phyloP scores from a whole-genome alignment of 2,888 invertebrate species.

The Auanema freiburgensis region DNA sequence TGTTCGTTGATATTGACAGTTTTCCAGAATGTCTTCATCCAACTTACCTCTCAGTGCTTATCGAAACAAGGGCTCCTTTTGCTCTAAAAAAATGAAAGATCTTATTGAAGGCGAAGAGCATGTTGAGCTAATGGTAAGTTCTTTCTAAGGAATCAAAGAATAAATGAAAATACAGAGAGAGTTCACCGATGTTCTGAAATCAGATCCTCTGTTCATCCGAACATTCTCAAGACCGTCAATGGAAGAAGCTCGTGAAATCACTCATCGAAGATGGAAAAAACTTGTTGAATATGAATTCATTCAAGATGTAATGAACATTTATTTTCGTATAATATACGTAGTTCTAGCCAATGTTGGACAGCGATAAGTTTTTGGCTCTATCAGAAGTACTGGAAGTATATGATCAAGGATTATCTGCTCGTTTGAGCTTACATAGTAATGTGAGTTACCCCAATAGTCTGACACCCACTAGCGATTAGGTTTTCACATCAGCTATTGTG shows the following conservation, averaged over 20 bases:
- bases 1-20: too few species aligned
- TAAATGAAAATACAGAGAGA: constrained; percentile 71
- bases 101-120: constrained; percentile 79
- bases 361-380: constrained; percentile 27
- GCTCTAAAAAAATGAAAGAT: constrained; percentile 83
- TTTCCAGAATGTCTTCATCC: too few species aligned
- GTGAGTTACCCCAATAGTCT: constrained; percentile 15
- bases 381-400: constrained; percentile 40
- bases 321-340: neutral
- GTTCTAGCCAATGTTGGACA: constrained; percentile 25
- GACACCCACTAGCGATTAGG: constrained; percentile 30
- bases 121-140: constrained; percentile 76
- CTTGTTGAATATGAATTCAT: constrained; percentile 68
- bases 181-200: constrained; percentile 78
- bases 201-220: constrained; percentile 75
- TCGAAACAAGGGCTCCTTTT: constrained; percentile 79
- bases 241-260: constrained; percentile 73
- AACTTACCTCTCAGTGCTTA: constrained; percentile 75
- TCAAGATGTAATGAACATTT: constrained; percentile 10
- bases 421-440: constrained; percentile 38
- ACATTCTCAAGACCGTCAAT: constrained; percentile 67
- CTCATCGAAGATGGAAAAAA: constrained; percentile 68
- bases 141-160: neutral
- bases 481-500: constrained; percentile 65
- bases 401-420: constrained; percentile 44